Evolutionary conservation across 2,888 invertebrate species (phyloP).

Genomic region (Aquatica leii): DNA sequence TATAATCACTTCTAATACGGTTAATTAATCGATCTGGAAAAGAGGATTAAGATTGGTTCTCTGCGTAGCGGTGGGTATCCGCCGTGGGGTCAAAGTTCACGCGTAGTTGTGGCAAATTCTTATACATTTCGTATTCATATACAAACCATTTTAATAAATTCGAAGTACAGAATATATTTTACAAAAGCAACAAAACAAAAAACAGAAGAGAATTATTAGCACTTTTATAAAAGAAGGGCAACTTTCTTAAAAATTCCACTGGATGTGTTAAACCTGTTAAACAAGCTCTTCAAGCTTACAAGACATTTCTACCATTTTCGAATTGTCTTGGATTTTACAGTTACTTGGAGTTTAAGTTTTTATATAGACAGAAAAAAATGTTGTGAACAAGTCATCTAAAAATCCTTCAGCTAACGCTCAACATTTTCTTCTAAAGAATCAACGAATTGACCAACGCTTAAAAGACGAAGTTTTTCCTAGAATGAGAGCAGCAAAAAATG

Average conservation of each 20-base stretch:
- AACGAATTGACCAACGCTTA: constrained; percentile 15
- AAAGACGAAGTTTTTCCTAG: constrained; percentile 27
- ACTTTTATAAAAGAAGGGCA: constrained; percentile 1
- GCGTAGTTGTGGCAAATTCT: too few relatives aligned
- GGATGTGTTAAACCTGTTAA: neutral
- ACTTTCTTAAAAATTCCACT: neutral
- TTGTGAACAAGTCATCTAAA: neutral
- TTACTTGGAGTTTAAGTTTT: constrained; percentile 14
- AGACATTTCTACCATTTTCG: constrained; percentile 20
- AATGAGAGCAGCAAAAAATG: constrained; percentile 32
- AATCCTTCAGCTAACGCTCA: neutral
- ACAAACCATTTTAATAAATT: too few relatives aligned
- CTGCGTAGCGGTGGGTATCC: too few relatives aligned
- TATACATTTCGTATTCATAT: too few relatives aligned
- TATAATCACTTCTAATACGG: too few relatives aligned
- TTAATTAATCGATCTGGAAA: too few relatives aligned
- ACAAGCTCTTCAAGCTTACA: neutral
- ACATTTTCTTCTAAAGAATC: neutral
- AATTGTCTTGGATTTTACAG: constrained; percentile 32
- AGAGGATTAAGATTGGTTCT: too few relatives aligned
- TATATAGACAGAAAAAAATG: constrained; percentile 28
- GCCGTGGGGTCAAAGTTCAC: too few relatives aligned
- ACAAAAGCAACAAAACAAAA: too few relatives aligned
- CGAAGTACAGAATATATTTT: too few relatives aligned
- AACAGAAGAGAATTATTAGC: too few relatives aligned